Conservation (phyloP, 1,140 invertebrate species). For the Diabrotica undecimpunctata region DNA sequence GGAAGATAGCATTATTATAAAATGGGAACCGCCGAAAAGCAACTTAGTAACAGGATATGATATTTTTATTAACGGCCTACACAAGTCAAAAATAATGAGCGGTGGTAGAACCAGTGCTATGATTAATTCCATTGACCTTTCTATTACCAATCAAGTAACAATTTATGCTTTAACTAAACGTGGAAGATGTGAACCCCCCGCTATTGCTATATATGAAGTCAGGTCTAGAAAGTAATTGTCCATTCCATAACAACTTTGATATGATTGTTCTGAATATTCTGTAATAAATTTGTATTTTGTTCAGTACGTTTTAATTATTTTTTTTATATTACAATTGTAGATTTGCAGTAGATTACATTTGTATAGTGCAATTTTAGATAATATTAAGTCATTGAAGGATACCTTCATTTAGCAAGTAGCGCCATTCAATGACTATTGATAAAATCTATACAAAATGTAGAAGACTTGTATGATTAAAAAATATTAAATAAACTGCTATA, state of each 20-base stretch:
- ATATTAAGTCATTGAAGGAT: too few species aligned
- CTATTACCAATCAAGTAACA: slow-evolving; percentile 28
- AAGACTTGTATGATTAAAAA: too few species aligned
- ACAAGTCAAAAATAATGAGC: slow-evolving; percentile 35
- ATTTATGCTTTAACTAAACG: slow-evolving; percentile 32
- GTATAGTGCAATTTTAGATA: too few species aligned
- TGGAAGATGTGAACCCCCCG: slow-evolving; percentile 34
- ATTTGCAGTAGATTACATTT: too few species aligned
- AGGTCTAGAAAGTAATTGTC: slow-evolving; percentile 11
- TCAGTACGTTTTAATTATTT: not conserved
- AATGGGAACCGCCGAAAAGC: slow-evolving; percentile 29
- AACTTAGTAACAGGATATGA: slow-evolving; percentile 32
- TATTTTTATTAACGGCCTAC: slow-evolving; percentile 29
- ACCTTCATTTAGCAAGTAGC: too few species aligned
- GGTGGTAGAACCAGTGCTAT: slow-evolving; percentile 33
- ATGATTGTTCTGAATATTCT: slow-evolving; percentile 23
- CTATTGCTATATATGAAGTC: slow-evolving; percentile 35
- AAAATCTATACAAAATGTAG: too few species aligned
- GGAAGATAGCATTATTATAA: slow-evolving; percentile 34
- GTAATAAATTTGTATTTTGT: slow-evolving; percentile 1
- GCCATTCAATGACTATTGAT: too few species aligned
- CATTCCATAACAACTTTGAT: slow-evolving; percentile 16
- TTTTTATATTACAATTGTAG: not conserved
- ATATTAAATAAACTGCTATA: too few species aligned
- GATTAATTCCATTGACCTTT: slow-evolving; percentile 31